These are phyloP conservation scores for Sialis lutaria DNA, from an alignment of 2,888 invertebrate species.

Conservation along the genomic window DNA sequence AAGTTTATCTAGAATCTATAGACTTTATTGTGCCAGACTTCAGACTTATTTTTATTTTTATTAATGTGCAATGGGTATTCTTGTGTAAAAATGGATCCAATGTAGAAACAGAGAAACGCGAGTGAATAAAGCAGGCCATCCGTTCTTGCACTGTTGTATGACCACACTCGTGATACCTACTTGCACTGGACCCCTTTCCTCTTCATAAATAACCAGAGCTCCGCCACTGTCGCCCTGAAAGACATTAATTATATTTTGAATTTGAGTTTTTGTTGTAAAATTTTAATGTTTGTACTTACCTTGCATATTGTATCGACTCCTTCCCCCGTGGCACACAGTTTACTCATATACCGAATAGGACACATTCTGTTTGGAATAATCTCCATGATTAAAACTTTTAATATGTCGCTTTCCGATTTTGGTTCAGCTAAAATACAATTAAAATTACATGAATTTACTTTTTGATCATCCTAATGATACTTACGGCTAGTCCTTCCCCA, in stretches of 20 bases:
- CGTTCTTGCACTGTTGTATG: background rate
- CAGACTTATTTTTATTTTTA: too few species aligned
- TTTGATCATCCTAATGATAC: background rate
- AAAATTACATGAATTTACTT: background rate
- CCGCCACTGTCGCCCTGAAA: slow-evolving; percentile 2
- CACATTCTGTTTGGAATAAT: background rate
- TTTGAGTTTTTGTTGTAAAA: background rate
- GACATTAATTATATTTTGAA: background rate
- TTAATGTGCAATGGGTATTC: background rate
- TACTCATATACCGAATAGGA: background rate
- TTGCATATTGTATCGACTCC: slow-evolving; percentile 1
- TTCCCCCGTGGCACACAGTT: background rate
- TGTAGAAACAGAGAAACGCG: slow-evolving; percentile 1
- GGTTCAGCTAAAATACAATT: slow-evolving; percentile 1
- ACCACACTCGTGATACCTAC: slow-evolving; percentile 1
- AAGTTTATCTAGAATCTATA: too few species aligned
- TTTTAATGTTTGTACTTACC: background rate
- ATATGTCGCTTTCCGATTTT: background rate
- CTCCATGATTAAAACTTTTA: slow-evolving; percentile 1
- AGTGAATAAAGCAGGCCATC: background rate
- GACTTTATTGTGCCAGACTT: too few species aligned
- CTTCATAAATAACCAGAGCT: background rate
- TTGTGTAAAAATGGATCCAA: background rate
- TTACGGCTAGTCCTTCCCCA: slow-evolving; percentile 1
- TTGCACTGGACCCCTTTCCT: background rate